These are phyloP conservation scores for Cyaniris semiargus DNA, from an alignment of 2,888 invertebrate species.

Conservation along the genomic window DNA sequence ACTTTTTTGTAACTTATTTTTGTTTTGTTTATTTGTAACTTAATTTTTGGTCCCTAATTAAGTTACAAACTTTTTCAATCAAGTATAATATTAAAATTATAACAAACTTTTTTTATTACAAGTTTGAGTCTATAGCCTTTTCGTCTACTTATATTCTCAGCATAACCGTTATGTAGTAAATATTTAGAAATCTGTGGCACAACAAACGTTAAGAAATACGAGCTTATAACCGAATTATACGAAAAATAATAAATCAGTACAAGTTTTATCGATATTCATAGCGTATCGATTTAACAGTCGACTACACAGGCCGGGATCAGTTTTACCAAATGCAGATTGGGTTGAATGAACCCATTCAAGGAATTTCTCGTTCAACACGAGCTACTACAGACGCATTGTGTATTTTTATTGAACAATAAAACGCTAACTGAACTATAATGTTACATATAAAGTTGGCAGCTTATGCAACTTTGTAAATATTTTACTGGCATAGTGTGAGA, in stretches of 20 bases:
- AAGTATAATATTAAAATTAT: no score
- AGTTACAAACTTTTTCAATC: no score
- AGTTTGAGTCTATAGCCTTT: no score
- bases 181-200: no score
- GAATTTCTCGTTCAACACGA: not conserved
- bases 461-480: not conserved
- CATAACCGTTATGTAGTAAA: no score
- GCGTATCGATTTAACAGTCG: slow-evolving; percentile 12
- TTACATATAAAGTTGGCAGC: not conserved
- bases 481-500: not conserved
- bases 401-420: slow-evolving; percentile 25
- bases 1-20: no score
- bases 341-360: slow-evolving; percentile 34
- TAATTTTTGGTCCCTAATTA: no score
- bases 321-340: slow-evolving; percentile 32
- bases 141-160: no score
- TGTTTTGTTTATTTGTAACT: no score
- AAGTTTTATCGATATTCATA: not conserved
- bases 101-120: no score
- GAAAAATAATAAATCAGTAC: not conserved
- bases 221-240: not conserved
- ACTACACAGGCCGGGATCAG: not conserved
- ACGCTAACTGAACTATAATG: slow-evolving; percentile 7
- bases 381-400: slow-evolving; percentile 15
- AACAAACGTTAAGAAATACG: no score